These are phyloP conservation scores for Ia io DNA, from an alignment of 2,113 vertebrate genomes.

Conservation along the genomic window DNA sequence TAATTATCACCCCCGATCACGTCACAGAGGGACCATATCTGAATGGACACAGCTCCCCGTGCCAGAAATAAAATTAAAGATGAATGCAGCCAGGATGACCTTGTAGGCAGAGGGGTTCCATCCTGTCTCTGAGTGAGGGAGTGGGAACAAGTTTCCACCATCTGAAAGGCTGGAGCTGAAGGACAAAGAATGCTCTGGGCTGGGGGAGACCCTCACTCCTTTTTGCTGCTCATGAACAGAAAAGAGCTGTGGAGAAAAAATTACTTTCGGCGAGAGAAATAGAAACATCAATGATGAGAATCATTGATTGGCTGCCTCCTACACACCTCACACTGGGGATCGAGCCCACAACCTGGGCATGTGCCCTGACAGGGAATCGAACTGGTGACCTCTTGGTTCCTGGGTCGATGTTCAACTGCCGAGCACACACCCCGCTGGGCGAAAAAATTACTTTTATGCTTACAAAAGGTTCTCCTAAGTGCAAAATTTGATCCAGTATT, in stretches of 20 bases:
- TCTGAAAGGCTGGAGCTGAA: neutral
- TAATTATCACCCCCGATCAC: neutral
- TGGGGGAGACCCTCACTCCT: neutral
- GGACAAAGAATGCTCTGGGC: neutral
- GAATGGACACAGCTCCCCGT: neutral
- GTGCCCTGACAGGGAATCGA: too few relatives aligned
- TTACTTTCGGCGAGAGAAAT: neutral
- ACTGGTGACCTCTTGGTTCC: too few relatives aligned
- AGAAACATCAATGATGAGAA: too few relatives aligned
- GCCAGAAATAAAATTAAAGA: constrained; percentile 31
- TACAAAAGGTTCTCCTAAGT: neutral
- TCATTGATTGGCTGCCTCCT: too few relatives aligned
- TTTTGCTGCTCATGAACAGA: neutral
- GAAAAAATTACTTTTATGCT: neutral
- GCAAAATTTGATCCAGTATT: neutral
- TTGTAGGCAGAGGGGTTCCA: neutral
- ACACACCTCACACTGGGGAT: too few relatives aligned
- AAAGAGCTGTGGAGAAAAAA: neutral
- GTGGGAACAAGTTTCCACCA: neutral
- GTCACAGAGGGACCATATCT: neutral
- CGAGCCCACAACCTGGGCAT: too few relatives aligned
- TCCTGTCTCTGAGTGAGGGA: neutral
- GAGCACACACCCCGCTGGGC: too few relatives aligned
- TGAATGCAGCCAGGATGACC: neutral
- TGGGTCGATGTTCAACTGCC: too few relatives aligned